Percentiles rank a stretch among this genome's conserved stretches.
phyloP scores from a whole-genome alignment of 2,888 invertebrate species.

The Aphidius colemani region DNA sequence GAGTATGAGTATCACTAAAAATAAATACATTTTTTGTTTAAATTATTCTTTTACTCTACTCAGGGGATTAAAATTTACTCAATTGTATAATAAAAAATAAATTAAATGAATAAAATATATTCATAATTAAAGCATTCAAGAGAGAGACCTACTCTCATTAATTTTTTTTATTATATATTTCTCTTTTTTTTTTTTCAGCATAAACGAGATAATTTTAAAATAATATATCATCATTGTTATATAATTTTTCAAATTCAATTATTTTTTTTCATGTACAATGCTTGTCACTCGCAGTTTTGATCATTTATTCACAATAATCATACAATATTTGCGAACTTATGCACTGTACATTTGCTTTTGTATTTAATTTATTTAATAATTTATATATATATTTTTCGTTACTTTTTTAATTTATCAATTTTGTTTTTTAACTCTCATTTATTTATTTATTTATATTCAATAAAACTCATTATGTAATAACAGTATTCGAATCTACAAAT shows the following conservation, averaged over 20 bases:
- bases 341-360: no score
- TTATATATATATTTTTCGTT: background rate
- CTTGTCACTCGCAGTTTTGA: constrained; percentile 2
- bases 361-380: constrained; percentile 12
- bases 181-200: constrained; percentile 25
- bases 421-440: constrained; percentile 24
- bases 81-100: constrained; percentile 4
- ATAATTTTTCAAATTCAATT: constrained; percentile 44
- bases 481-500: constrained; percentile 27
- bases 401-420: constrained; percentile 16
- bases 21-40: no score
- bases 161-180: constrained; percentile 22
- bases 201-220: constrained; percentile 42
- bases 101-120: constrained; percentile 3
- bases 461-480: constrained; percentile 38
- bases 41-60: background rate
- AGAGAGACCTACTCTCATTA: constrained; percentile 29
- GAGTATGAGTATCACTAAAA: constrained; percentile 39
- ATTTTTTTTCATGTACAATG: constrained; percentile 38
- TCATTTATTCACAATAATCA: constrained; percentile 21
- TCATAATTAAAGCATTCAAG: constrained; percentile 18
- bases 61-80: background rate
- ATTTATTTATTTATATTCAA: constrained; percentile 27
- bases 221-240: constrained; percentile 46
- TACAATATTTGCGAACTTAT: constrained; percentile 11